Percentiles rank a stretch among this genome's conserved stretches.
Evolutionary conservation across 2,888 invertebrate genomes (phyloP).

Genomic region (Ischnus inquisitorius): DNA sequence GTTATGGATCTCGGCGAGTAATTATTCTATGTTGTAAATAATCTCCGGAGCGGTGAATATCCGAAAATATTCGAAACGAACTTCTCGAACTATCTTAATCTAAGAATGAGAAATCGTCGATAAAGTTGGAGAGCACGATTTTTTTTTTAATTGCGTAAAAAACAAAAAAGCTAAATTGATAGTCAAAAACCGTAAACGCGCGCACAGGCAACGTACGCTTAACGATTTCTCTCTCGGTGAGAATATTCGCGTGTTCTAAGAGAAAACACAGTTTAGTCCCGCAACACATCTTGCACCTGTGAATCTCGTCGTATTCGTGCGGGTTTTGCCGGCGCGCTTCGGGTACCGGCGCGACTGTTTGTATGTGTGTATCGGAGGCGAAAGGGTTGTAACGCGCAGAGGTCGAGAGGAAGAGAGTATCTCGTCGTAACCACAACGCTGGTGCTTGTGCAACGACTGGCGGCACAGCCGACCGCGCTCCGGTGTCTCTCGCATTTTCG

Average conservation of each 20-base stretch:
- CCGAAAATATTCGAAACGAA: not conserved
- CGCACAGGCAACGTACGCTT: not conserved
- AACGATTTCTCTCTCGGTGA: slow-evolving; percentile 1
- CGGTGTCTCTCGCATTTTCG: slow-evolving; percentile 45
- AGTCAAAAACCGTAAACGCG: not conserved
- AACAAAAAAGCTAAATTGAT: no score
- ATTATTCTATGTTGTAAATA: slow-evolving; percentile 33
- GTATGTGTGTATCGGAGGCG: slow-evolving; percentile 62
- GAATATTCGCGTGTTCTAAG: not conserved
- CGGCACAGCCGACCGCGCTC: not conserved
- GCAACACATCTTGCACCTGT: slow-evolving; percentile 32
- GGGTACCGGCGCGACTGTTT: slow-evolving; percentile 64
- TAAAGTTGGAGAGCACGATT: not conserved
- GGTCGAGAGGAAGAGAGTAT: slow-evolving; percentile 26
- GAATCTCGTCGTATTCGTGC: slow-evolving; percentile 3
- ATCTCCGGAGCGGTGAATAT: no score
- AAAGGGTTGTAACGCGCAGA: slow-evolving; percentile 68
- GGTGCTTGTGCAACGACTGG: slow-evolving; percentile 1
- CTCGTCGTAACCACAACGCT: slow-evolving; percentile 43
- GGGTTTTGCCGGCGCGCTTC: slow-evolving; percentile 68
- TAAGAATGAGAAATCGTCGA: not conserved
- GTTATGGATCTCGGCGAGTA: slow-evolving; percentile 40
- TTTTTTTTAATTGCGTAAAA: not conserved
- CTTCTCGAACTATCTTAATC: not conserved
- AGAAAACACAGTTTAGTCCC: slow-evolving; percentile 5